Evolutionary conservation across 2,888 invertebrate species (phyloP).

Genomic region (Pardosa pseudoannulata): DNA sequence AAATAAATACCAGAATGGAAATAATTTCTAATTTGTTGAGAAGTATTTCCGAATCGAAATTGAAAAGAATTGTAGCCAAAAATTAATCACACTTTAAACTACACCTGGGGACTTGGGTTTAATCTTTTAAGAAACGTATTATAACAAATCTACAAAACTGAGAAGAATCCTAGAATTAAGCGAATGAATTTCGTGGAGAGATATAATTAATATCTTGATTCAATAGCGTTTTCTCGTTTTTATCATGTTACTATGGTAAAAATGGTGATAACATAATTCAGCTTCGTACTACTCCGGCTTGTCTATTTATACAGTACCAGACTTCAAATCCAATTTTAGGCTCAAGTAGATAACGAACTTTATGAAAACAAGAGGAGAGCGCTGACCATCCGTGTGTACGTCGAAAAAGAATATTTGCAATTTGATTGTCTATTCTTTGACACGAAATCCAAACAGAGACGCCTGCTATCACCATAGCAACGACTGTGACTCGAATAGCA

Average conservation of each 20-base stretch:
- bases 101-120: too few relatives aligned
- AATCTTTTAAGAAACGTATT: too few relatives aligned
- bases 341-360: conserved; percentile 6
- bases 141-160: too few relatives aligned
- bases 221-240: not conserved
- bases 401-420: conserved; percentile 9
- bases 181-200: too few relatives aligned
- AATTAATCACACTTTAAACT: too few relatives aligned
- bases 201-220: not conserved
- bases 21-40: too few relatives aligned
- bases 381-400: not conserved
- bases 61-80: too few relatives aligned
- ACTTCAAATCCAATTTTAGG: not conserved
- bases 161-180: too few relatives aligned
- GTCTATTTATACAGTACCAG: not conserved
- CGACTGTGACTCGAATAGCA: conserved; percentile 47
- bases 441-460: conserved; percentile 57
- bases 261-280: not conserved
- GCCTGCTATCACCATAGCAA: conserved; percentile 31
- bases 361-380: not conserved
- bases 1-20: too few relatives aligned
- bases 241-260: not conserved
- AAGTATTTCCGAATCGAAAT: too few relatives aligned
- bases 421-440: conserved; percentile 2
- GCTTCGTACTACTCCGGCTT: not conserved